phyloP scores from a whole-genome alignment of 2,888 invertebrate species.

The Polyploca ridens region DNA sequence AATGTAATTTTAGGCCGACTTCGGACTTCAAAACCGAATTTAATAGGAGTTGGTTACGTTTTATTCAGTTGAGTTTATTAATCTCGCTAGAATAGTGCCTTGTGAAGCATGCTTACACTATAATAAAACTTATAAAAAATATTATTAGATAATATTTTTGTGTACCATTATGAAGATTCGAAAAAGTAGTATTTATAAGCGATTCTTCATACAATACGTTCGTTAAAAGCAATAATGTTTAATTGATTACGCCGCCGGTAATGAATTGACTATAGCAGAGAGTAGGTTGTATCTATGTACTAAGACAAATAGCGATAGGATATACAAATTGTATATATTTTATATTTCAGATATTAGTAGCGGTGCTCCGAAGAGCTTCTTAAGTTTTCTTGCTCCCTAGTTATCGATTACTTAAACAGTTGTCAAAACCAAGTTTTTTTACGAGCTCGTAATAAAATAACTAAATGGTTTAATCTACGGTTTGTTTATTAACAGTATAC shows the following conservation, averaged over 20 bases:
- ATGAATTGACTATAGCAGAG: constrained; percentile 53
- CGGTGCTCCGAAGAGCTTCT: background rate
- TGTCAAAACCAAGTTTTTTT: background rate
- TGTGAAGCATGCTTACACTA: constrained; percentile 81
- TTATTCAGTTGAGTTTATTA: constrained; percentile 60
- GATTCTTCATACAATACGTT: constrained; percentile 38
- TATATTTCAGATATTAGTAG: background rate
- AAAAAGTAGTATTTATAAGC: constrained; percentile 34
- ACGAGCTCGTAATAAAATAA: no score
- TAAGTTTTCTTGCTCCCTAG: background rate
- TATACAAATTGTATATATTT: constrained; percentile 19
- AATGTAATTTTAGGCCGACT: constrained; percentile 75
- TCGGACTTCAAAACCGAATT: constrained; percentile 81
- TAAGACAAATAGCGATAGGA: constrained; percentile 33
- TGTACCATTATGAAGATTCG: constrained; percentile 63
- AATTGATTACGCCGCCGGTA: constrained; percentile 69
- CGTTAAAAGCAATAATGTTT: constrained; percentile 75
- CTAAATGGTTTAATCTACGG: no score
- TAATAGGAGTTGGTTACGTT: constrained; percentile 70
- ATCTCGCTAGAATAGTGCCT: constrained; percentile 84
- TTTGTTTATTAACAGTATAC: no score
- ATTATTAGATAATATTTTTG: constrained; percentile 72
- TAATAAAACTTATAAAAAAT: constrained; percentile 60
- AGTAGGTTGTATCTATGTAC: constrained; percentile 49
- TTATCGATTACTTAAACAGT: background rate